phyloP scores from a whole-genome alignment of 2,888 invertebrate genomes.

The Drosophila nr. perissopoda region DNA sequence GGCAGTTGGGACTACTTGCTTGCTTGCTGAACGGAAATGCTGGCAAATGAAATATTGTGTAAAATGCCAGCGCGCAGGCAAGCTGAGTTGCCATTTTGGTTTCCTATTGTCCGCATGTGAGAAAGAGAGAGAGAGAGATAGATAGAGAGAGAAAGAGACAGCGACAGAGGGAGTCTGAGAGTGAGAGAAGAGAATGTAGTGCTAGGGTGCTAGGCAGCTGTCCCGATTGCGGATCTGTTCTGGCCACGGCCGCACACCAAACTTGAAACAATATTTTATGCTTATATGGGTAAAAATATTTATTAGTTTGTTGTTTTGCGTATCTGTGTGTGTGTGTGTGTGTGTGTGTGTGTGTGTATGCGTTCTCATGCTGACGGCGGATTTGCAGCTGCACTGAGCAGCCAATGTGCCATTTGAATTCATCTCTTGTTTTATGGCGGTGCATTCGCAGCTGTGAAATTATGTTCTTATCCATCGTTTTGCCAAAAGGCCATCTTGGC shows the following conservation, averaged over 20 bases:
- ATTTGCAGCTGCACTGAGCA: constrained; percentile 47
- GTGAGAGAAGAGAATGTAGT: background rate
- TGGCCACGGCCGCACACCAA: constrained; percentile 39
- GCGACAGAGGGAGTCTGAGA: background rate
- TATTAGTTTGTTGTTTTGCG: constrained; percentile 71
- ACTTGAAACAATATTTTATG: constrained; percentile 73
- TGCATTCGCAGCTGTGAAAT: constrained; percentile 37
- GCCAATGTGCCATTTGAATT: constrained; percentile 45
- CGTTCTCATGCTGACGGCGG: constrained; percentile 23
- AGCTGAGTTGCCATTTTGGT: constrained; percentile 61
- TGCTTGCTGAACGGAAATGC: constrained; percentile 50
- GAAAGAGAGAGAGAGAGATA: background rate
- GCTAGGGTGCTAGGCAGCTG: constrained; percentile 20
- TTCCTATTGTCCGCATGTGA: constrained; percentile 23
- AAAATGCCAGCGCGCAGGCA: constrained; percentile 55
- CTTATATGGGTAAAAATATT: constrained; percentile 71
- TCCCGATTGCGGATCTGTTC: constrained; percentile 21
- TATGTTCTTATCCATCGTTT: background rate
- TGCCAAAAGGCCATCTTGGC: constrained; percentile 27
- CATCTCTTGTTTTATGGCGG: constrained; percentile 47
- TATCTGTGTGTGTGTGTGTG: constrained; percentile 1
- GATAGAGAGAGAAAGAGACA: background rate
- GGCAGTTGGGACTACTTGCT: constrained; percentile 17
- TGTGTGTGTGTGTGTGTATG: background rate
- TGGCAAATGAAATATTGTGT: constrained; percentile 71